Percentiles rank a stretch among this genome's conserved stretches.
Evolutionary conservation across 1,140 invertebrate genomes (phyloP).

Genomic region (Neodiprion fabricii): DNA sequence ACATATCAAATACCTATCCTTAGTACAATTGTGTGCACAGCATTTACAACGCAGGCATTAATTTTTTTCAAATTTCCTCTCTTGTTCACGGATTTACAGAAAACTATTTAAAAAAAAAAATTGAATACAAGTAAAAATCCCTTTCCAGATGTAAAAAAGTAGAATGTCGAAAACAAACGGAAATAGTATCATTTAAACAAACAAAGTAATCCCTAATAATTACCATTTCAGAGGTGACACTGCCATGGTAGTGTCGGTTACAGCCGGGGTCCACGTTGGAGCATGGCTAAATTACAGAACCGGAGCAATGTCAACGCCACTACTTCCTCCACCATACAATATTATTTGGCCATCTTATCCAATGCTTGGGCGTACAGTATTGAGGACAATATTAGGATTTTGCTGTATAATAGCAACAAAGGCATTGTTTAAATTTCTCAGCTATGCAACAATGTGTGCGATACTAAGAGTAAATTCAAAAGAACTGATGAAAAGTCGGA

Average conservation of each 20-base stretch:
- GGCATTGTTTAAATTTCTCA: constrained; percentile 72
- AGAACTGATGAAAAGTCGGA: constrained; percentile 67
- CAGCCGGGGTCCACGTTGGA: constrained; percentile 80
- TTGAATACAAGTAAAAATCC: too few relatives aligned
- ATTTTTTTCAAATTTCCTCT: too few relatives aligned
- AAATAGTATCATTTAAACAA: too few relatives aligned
- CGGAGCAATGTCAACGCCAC: constrained; percentile 68
- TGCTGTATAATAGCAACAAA: constrained; percentile 72
- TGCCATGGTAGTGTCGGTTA: constrained; percentile 81
- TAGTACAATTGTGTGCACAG: too few relatives aligned
- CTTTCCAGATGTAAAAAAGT: too few relatives aligned
- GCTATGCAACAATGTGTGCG: constrained; percentile 73
- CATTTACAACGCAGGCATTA: too few relatives aligned
- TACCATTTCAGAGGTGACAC: constrained; percentile 79
- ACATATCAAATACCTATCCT: too few relatives aligned
- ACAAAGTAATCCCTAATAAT: not conserved
- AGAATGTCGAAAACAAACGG: too few relatives aligned
- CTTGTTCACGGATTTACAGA: too few relatives aligned
- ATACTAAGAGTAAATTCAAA: constrained; percentile 71
- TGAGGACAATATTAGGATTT: constrained; percentile 79
- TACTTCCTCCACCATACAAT: constrained; percentile 69
- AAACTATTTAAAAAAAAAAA: too few relatives aligned
- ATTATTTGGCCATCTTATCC: constrained; percentile 80
- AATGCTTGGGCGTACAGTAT: constrained; percentile 69
- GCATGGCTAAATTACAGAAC: constrained; percentile 85